phyloP scores from a whole-genome alignment of 2,888 invertebrate species.

The Xestia rhomboidea region DNA sequence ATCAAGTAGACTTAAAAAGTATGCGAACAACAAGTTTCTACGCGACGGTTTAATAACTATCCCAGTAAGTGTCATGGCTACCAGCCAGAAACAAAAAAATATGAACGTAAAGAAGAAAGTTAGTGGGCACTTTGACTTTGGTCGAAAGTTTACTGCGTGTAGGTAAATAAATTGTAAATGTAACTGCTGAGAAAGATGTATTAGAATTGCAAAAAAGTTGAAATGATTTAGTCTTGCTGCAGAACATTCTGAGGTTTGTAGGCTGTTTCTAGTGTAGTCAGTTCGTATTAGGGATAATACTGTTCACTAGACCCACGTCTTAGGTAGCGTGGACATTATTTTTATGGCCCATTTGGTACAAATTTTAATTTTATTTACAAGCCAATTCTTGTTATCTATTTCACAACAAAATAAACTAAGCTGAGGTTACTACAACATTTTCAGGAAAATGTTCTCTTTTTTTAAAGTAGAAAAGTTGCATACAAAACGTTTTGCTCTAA shows the following conservation, averaged over 20 bases:
- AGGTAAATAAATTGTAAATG: conserved; percentile 33
- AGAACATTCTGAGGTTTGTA: not conserved
- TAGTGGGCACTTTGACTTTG: conserved; percentile 48
- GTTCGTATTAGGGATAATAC: not conserved
- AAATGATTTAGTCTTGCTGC: not conserved
- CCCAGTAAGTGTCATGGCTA: conserved; percentile 45
- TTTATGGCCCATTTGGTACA: not conserved
- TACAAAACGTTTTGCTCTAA: not conserved
- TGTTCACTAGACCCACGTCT: not conserved
- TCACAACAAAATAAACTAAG: not conserved
- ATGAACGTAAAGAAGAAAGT: conserved; percentile 30
- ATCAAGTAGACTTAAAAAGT: conserved; percentile 35
- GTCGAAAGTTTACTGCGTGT: conserved; percentile 9
- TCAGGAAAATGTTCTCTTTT: not conserved
- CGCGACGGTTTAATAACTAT: conserved; percentile 33
- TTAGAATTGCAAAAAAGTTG: not conserved
- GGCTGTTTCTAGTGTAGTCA: not conserved
- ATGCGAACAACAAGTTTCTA: conserved; percentile 37
- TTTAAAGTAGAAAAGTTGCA: not conserved
- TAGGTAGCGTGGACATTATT: not conserved
- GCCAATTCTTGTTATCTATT: not conserved
- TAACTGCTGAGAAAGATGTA: conserved; percentile 12
- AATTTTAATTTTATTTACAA: not conserved
- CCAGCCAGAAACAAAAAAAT: conserved; percentile 46
- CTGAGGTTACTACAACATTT: not conserved